Conservation (phyloP, 2,797 vertebrate genomes). For the Neosilurus hyrtlii region DNA sequence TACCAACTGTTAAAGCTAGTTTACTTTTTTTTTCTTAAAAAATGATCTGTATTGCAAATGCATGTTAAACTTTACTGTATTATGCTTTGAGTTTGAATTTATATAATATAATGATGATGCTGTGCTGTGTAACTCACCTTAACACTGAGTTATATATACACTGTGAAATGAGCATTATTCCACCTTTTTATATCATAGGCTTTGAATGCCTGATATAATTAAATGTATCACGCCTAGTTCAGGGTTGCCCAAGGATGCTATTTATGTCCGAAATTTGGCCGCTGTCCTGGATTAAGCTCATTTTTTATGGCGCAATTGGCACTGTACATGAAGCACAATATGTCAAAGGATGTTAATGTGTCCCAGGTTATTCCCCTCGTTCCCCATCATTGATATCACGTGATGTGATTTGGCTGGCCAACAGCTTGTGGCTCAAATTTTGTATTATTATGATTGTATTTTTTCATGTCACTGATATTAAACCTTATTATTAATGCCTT, state of each 20-base stretch:
- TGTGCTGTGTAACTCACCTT: no score
- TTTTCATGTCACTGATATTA: neutral
- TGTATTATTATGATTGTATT: neutral
- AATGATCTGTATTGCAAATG: conserved; percentile 23
- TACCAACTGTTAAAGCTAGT: conserved; percentile 56
- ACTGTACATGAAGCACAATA: conserved; percentile 56
- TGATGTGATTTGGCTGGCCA: conserved; percentile 44
- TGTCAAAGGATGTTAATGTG: conserved; percentile 55
- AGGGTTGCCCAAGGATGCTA: conserved; percentile 49
- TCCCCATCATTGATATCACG: conserved; percentile 52
- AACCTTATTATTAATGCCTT: neutral
- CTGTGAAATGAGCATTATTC: conserved; percentile 46
- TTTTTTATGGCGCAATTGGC: conserved; percentile 54
- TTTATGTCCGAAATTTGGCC: conserved; percentile 56
- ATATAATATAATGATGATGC: neutral
- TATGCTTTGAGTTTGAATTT: neutral
- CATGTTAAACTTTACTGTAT: neutral
- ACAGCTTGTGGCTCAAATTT: conserved; percentile 31
- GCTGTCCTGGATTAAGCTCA: conserved; percentile 50
- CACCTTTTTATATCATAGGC: conserved; percentile 44
- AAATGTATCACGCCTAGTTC: conserved; percentile 51
- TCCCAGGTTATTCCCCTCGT: conserved; percentile 49
- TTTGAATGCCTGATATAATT: conserved; percentile 57
- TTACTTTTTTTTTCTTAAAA: conserved; percentile 12
- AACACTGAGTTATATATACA: conserved; percentile 15